A percentile compares a stretch with the other conserved stretches of the same genome.
Conservation (phyloP, 2,888 invertebrate genomes). For the Cephalotes varians region DNA sequence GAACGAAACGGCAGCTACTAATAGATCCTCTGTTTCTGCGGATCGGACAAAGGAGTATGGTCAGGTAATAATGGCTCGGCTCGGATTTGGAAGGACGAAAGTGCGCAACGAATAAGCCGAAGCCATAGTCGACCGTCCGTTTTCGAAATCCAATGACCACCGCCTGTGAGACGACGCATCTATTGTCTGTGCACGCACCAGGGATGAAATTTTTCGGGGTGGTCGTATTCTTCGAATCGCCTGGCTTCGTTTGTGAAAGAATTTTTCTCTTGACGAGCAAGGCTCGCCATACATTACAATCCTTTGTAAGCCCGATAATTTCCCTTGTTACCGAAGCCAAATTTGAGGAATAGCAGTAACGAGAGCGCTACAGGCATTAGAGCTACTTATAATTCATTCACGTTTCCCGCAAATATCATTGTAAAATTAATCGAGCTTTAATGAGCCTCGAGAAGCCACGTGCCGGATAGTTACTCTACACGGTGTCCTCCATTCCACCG, state of each 20-base stretch:
- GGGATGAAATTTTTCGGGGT: constrained; percentile 21
- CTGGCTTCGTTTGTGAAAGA: background rate
- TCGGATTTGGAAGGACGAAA: constrained; percentile 25
- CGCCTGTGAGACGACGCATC: constrained; percentile 13
- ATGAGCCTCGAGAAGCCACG: background rate
- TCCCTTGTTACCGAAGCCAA: background rate
- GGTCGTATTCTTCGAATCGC: background rate
- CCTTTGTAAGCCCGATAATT: background rate
- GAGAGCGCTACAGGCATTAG: background rate
- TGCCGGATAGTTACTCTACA: background rate
- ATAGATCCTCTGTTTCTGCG: constrained; percentile 29
- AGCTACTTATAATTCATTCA: background rate
- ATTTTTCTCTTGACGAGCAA: background rate
- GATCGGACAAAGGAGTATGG: constrained; percentile 50
- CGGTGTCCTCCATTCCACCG: background rate
- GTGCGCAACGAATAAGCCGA: constrained; percentile 51
- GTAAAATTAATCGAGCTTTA: constrained; percentile 3
- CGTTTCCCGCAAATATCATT: background rate
- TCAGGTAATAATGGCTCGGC: constrained; percentile 54
- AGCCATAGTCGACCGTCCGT: constrained; percentile 27
- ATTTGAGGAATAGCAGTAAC: background rate
- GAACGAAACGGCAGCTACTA: constrained; percentile 6
- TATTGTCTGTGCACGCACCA: constrained; percentile 10
- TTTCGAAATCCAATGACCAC: constrained; percentile 54
- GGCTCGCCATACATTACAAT: background rate